Conservation (phyloP, 1,140 invertebrate species). For the Drosophila sp. region DNA sequence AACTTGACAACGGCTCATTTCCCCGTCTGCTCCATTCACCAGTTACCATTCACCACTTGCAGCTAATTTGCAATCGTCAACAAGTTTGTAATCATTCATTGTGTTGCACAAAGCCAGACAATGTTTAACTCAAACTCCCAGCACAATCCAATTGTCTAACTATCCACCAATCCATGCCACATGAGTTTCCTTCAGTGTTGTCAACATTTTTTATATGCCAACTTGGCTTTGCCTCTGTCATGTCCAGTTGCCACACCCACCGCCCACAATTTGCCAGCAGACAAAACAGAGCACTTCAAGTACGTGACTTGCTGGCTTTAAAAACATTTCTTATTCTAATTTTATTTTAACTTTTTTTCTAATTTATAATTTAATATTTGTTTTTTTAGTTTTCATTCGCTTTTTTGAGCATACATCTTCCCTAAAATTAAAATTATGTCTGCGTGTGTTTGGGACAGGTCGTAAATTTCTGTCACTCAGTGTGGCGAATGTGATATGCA, state of each 20-base stretch:
- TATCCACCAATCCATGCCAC: constrained; percentile 17
- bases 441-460: constrained; percentile 20
- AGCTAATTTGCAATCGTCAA: constrained; percentile 57
- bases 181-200: constrained; percentile 25
- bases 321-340: constrained; percentile 55
- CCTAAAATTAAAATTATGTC: constrained; percentile 39
- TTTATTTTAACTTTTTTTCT: constrained; percentile 31
- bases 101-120: constrained; percentile 43
- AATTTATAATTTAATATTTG: constrained; percentile 24
- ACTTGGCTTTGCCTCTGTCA: constrained; percentile 36
- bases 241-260: constrained; percentile 45
- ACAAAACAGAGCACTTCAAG: constrained; percentile 17
- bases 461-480: constrained; percentile 48
- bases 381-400: constrained; percentile 29
- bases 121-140: constrained; percentile 3
- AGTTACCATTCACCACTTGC: constrained; percentile 33
- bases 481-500: constrained; percentile 33
- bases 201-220: constrained; percentile 40
- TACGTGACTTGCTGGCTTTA: constrained; percentile 54
- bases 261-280: neutral
- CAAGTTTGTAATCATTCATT: constrained; percentile 62
- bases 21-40: neutral
- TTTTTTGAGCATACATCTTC: constrained; percentile 21
- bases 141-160: constrained; percentile 6
- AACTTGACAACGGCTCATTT: constrained; percentile 29